Percentiles rank a stretch among this genome's conserved stretches.
Evolutionary conservation across 2,113 vertebrate genomes (phyloP).

Genomic region (Apistogramma diplotaenia): DNA sequence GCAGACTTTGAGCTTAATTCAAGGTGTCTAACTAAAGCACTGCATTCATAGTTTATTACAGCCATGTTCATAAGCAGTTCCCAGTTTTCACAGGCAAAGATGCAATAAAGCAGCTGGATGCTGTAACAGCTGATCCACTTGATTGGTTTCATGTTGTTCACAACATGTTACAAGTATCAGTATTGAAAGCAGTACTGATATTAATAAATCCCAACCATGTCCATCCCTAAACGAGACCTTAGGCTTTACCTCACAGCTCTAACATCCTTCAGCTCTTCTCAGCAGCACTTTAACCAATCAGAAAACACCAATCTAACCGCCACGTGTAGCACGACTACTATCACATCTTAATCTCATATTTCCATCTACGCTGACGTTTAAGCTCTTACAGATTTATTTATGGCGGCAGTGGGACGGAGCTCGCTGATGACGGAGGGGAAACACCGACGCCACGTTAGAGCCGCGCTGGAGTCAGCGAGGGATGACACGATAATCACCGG

Average conservation of each 20-base stretch:
- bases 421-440: not conserved
- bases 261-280: too few species aligned
- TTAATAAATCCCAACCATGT: not conserved
- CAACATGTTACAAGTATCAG: accelerated
- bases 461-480: not conserved
- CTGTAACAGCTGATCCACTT: accelerated
- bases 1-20: not conserved
- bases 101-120: not conserved
- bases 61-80: accelerated
- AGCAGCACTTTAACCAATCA: too few species aligned
- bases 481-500: not conserved
- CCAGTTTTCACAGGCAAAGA: not conserved
- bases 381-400: not conserved
- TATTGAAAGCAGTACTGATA: too few species aligned
- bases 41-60: not conserved
- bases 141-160: not conserved
- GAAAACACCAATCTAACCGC: not conserved
- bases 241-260: not conserved
- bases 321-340: not conserved
- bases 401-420: not conserved
- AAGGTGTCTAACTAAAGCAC: not conserved
- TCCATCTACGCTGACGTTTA: constrained; percentile 6
- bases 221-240: not conserved
- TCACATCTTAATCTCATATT: not conserved
- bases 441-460: not conserved